phyloP scores from a whole-genome alignment of 2,888 invertebrate species.

The Tetramorium bicarinatum region DNA sequence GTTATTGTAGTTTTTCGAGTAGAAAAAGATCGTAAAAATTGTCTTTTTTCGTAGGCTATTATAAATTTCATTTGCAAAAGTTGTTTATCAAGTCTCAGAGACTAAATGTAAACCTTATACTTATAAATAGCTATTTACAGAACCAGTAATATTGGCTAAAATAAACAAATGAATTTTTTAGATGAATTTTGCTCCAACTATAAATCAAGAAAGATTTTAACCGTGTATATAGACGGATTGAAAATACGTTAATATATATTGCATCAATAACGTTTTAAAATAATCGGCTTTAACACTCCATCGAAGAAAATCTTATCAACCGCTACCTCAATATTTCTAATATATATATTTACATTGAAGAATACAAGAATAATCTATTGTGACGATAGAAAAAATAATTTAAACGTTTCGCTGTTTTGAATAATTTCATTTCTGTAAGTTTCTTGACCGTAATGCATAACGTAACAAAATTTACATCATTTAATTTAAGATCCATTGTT shows the following conservation, averaged over 20 bases:
- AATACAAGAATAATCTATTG: not conserved
- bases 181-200: not conserved
- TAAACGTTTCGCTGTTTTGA: not conserved
- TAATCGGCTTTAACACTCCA: conserved; percentile 13
- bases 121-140: conserved; percentile 5
- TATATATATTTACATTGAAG: not conserved
- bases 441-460: not conserved
- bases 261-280: conserved; percentile 11
- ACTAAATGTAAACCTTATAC: not conserved
- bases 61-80: conserved; percentile 26
- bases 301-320: not conserved
- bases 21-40: conserved; percentile 7
- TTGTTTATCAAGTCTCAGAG: not conserved
- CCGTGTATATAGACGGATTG: not conserved
- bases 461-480: not conserved
- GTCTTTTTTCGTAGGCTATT: not conserved
- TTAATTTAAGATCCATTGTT: not conserved
- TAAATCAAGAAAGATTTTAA: not conserved
- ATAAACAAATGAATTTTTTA: not conserved
- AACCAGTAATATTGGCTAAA: not conserved
- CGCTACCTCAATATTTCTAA: not conserved
- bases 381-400: not conserved
- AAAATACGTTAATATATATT: not conserved
- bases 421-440: not conserved
- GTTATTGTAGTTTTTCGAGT: conserved; percentile 28